A percentile compares a stretch with the other conserved stretches of the same genome.
Conservation (phyloP, 1,140 invertebrate species). For the Bathynomus jamesi region DNA sequence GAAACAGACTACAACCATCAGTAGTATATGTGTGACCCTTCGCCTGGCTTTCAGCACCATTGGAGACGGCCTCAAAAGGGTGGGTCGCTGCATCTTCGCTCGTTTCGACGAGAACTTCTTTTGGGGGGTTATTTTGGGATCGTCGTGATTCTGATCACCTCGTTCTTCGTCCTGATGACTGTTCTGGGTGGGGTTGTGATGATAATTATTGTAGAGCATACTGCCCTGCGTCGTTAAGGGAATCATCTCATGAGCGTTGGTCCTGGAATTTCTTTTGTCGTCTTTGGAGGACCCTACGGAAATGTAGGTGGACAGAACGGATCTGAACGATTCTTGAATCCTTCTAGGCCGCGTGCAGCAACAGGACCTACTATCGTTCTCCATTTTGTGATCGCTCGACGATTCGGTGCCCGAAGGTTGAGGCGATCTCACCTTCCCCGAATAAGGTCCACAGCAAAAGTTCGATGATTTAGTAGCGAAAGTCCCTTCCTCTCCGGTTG, state of each 20-base stretch:
- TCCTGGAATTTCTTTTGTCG: neutral
- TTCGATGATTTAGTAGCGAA: constrained; percentile 9
- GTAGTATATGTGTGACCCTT: constrained; percentile 45
- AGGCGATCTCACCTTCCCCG: constrained; percentile 20
- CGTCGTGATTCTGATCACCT: neutral
- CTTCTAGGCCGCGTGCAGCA: neutral
- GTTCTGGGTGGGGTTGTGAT: neutral
- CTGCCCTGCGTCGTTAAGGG: constrained; percentile 7
- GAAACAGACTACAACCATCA: constrained; percentile 45
- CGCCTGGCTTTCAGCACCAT: constrained; percentile 41
- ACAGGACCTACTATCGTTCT: neutral
- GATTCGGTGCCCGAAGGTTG: constrained; percentile 16
- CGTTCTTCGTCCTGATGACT: neutral
- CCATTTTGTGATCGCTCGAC: neutral
- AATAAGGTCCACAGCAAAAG: constrained; percentile 19
- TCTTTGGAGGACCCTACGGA: neutral
- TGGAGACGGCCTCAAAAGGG: constrained; percentile 25
- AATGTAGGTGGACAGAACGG: neutral
- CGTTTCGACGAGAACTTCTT: neutral
- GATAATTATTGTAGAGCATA: neutral
- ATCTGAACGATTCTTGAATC: neutral
- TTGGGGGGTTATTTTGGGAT: neutral
- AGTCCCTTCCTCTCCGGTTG: constrained; percentile 8
- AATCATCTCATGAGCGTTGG: constrained; percentile 6
- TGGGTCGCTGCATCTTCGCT: neutral